Conservation (phyloP, 2,113 vertebrate genomes). For the Cynopterus brachyotis region DNA sequence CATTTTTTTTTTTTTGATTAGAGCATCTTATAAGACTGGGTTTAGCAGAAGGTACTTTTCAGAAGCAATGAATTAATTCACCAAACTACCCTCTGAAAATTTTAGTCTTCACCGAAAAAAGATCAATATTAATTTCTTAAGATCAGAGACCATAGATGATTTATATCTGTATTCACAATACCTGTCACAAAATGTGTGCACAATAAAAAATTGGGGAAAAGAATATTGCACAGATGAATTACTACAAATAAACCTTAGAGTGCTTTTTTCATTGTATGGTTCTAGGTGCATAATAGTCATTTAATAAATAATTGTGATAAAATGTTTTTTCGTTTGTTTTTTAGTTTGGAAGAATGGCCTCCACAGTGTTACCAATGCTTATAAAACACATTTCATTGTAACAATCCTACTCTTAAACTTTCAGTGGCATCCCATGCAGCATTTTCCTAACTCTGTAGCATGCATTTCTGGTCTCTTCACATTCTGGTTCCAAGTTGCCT, state of each 20-base stretch:
- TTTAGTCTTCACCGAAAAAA: not conserved
- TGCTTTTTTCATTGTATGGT: not conserved
- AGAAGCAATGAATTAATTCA: not conserved
- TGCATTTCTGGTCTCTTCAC: not conserved
- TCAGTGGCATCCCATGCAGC: not conserved
- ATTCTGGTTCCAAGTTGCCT: not conserved
- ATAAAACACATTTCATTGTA: not conserved
- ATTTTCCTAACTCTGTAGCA: not conserved
- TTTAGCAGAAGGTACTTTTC: not conserved
- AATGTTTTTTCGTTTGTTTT: not conserved
- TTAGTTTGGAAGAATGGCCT: not conserved
- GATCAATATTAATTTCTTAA: not conserved
- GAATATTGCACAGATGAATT: not conserved
- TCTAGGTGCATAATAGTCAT: not conserved
- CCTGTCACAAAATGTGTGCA: not conserved
- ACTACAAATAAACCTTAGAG: not conserved
- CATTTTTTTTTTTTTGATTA: not conserved
- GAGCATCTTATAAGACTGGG: not conserved
- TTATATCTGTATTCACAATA: not conserved
- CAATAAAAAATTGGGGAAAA: not conserved
- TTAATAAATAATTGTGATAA: not conserved
- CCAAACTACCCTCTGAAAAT: not conserved
- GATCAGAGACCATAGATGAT: not conserved
- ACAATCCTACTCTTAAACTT: not conserved
- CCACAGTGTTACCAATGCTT: not conserved